Conservation (phyloP, 2,888 invertebrate genomes). For the Arge pagana region DNA sequence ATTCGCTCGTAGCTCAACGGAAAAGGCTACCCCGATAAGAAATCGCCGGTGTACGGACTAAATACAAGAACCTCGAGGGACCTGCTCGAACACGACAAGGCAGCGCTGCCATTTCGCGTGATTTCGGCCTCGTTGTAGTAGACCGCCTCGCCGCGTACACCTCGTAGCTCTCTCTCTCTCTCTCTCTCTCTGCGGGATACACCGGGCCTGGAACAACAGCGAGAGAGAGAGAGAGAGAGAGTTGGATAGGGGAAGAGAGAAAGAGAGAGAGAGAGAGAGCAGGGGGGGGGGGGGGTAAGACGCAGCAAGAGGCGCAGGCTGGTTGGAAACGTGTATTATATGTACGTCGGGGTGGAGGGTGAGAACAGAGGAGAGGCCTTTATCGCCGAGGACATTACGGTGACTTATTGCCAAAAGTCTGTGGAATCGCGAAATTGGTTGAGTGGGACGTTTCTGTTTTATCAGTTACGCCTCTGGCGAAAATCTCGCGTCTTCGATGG, state of each 20-base stretch:
- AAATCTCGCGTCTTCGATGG: no score
- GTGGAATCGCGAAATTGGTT: no score
- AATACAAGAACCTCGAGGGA: constrained; percentile 7
- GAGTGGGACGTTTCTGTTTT: no score
- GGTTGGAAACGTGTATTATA: constrained; percentile 1
- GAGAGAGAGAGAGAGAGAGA: background rate
- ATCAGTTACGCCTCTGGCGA: no score
- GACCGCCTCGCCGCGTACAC: no score
- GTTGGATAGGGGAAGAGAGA: background rate
- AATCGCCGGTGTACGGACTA: constrained; percentile 16
- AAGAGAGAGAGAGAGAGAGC: background rate
- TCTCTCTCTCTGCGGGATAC: no score
- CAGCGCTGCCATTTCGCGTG: no score
- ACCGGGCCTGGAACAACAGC: no score
- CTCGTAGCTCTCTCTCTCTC: no score
- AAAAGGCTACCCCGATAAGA: constrained; percentile 20
- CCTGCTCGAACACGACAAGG: no score
- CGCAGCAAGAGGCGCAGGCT: background rate
- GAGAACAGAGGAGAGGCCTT: constrained; percentile 11
- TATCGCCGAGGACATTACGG: constrained; percentile 19
- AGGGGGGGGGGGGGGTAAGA: background rate
- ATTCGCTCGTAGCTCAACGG: constrained; percentile 16
- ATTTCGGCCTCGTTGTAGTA: no score
- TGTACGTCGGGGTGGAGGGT: constrained; percentile 1
- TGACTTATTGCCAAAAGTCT: constrained; percentile 18